A percentile compares a stretch with the other conserved stretches of the same genome.
phyloP scores from a whole-genome alignment of 2,888 invertebrate species.

The Meloe dianella region DNA sequence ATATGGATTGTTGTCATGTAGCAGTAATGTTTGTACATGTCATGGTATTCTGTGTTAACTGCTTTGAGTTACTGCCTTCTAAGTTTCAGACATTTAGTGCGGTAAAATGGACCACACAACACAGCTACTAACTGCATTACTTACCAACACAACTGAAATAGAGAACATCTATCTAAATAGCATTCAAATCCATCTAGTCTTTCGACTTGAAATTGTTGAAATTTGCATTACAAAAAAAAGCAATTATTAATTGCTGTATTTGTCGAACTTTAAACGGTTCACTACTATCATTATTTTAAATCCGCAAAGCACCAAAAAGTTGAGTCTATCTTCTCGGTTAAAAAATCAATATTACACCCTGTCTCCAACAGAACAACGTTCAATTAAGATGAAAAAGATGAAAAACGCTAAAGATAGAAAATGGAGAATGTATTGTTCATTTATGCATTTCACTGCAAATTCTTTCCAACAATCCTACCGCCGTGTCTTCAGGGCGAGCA shows the following conservation, averaged over 20 bases:
- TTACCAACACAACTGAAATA: too few species aligned
- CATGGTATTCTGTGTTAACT: background rate
- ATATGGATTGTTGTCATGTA: background rate
- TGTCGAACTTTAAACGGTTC: background rate
- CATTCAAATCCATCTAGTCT: background rate
- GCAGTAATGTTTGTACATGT: background rate
- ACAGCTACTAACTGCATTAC: background rate
- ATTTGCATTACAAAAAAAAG: background rate
- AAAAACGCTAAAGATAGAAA: background rate
- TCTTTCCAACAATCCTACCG: background rate
- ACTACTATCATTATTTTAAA: background rate
- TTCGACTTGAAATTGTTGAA: background rate
- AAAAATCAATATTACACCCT: background rate
- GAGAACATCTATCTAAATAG: background rate
- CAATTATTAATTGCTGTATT: background rate
- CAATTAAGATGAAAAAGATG: background rate
- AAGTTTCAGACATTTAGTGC: background rate
- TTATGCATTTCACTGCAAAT: conserved; percentile 3
- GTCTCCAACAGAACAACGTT: background rate
- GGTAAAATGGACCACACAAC: background rate
- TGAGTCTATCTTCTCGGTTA: background rate
- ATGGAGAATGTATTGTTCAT: background rate
- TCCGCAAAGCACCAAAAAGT: background rate
- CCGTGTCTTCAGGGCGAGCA: too few species aligned
- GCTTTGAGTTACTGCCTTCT: background rate